Percentiles rank a stretch among this genome's conserved stretches.
Evolutionary conservation across 2,797 vertebrate genomes (phyloP).

Genomic region (Jordanella pulchra): DNA sequence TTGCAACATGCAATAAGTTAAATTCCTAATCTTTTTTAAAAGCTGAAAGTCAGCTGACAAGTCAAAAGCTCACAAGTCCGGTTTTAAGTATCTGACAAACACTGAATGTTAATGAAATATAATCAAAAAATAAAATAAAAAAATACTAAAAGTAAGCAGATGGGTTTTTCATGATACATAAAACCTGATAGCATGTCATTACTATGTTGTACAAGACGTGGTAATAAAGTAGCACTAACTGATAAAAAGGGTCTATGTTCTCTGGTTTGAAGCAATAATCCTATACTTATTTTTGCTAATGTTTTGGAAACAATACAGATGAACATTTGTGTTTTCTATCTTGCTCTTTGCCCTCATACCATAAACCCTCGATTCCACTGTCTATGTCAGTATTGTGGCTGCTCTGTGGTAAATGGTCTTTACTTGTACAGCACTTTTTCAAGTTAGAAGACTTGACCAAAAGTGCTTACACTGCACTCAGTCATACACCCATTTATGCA

Average conservation of each 20-base stretch:
- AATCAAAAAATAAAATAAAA: not conserved
- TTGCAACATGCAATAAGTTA: not conserved
- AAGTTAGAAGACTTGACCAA: no score
- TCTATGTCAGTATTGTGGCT: no score
- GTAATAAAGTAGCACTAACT: not conserved
- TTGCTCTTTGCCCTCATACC: no score
- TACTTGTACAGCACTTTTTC: no score
- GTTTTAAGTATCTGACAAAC: not conserved
- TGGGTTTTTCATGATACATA: not conserved
- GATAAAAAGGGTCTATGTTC: not conserved
- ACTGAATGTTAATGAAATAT: not conserved
- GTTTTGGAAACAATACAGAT: no score
- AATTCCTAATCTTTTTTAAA: conserved; percentile 10
- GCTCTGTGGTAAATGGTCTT: no score
- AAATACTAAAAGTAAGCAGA: not conserved
- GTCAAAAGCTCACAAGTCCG: no score
- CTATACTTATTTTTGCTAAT: no score
- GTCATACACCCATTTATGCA: no score
- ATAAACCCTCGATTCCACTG: no score
- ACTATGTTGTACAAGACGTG: not conserved
- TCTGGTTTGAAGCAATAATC: not conserved
- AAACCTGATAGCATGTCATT: not conserved
- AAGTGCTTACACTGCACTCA: no score
- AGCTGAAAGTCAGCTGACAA: not conserved
- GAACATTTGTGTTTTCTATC: no score